Evolutionary conservation across 1,140 invertebrate species (phyloP).

Genomic region (Zaprionus kolodkinae): DNA sequence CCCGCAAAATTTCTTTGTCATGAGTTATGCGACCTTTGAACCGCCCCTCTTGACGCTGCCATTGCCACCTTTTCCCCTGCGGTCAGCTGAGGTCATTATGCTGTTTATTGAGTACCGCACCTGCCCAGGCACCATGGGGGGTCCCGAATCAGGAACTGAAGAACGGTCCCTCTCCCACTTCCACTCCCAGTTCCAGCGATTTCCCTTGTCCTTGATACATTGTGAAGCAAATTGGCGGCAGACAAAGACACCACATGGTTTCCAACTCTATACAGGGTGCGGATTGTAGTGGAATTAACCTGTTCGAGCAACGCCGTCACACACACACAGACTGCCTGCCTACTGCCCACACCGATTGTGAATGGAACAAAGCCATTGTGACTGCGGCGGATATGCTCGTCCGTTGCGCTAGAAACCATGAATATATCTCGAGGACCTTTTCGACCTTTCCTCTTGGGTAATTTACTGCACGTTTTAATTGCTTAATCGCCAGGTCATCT

Average conservation of each 20-base stretch:
- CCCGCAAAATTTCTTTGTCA: conserved; percentile 73
- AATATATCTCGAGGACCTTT: not conserved
- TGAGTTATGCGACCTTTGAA: conserved; percentile 72
- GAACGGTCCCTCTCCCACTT: not conserved
- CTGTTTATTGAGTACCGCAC: conserved; percentile 76
- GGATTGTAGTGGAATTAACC: conserved; percentile 23
- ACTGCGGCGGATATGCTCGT: not conserved
- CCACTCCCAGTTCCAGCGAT: not conserved
- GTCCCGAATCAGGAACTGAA: not conserved
- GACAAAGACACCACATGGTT: conserved; percentile 33
- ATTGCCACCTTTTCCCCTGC: conserved; percentile 19
- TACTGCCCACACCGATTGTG: not conserved
- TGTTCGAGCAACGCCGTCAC: conserved; percentile 6
- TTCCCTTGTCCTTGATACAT: not conserved
- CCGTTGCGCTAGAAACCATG: not conserved
- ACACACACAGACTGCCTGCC: too few species aligned
- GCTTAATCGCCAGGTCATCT: not conserved
- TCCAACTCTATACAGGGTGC: not conserved
- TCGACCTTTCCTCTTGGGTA: not conserved
- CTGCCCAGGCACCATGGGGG: conserved; percentile 44
- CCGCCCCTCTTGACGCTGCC: not conserved
- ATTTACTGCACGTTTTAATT: not conserved
- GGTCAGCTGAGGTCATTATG: conserved; percentile 73
- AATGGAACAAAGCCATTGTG: conserved; percentile 14
- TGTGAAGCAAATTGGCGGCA: conserved; percentile 38